Conservation (phyloP, 35 echinoderm and acorn worm species). For the Diadema setosum region DNA sequence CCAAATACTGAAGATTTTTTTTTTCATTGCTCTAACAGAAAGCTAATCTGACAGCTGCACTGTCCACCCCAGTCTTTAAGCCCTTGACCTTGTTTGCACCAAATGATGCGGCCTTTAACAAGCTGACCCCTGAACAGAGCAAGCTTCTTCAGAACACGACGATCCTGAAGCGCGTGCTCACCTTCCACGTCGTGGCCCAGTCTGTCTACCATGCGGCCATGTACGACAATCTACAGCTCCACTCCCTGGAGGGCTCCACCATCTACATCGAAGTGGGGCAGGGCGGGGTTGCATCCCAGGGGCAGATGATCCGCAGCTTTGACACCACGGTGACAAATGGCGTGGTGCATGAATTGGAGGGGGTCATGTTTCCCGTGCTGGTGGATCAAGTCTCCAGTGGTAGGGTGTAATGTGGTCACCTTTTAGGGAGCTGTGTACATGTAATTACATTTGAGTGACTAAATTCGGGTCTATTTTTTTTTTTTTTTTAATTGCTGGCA, state of each 20-base stretch:
- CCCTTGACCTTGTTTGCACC: conserved; percentile 52
- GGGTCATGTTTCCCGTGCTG: conserved; percentile 53
- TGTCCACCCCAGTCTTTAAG: conserved; percentile 3
- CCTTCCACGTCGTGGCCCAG: conserved; percentile 14
- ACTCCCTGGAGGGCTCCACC: background rate
- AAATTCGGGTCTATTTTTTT: no score
- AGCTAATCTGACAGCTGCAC: conserved; percentile 26
- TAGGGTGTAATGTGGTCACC: no score
- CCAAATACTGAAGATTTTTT: no score
- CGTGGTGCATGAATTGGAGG: conserved; percentile 45
- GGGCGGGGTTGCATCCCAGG: background rate
- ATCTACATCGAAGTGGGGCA: conserved; percentile 11
- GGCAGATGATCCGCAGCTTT: background rate
- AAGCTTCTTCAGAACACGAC: conserved; percentile 31
- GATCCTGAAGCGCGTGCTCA: background rate
- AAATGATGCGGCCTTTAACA: conserved; percentile 27
- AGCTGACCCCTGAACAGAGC: background rate
- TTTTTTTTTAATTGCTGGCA: no score
- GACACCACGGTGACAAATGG: conserved; percentile 56
- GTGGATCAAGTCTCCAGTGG: no score
- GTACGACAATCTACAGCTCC: background rate
- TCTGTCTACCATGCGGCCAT: conserved; percentile 40
- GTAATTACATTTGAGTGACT: no score
- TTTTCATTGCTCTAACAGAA: background rate
- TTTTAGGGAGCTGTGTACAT: no score